These are phyloP conservation scores for Mylabris phalerata DNA, from an alignment of 1,140 invertebrate species.

Conservation along the genomic window DNA sequence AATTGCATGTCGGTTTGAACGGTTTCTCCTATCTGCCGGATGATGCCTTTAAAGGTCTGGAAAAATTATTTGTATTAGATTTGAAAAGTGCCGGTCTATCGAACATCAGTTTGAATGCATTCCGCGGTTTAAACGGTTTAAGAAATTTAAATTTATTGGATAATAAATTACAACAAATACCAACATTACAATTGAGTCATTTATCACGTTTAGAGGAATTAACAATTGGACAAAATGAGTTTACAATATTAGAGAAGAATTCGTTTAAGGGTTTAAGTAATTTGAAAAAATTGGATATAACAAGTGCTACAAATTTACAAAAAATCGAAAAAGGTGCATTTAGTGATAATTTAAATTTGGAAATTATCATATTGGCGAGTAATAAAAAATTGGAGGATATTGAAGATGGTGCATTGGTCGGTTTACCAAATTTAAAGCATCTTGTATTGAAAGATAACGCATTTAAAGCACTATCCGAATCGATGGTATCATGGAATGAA, in stretches of 20 bases:
- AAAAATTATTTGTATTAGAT: slow-evolving; percentile 66
- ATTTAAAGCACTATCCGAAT: slow-evolving; percentile 64
- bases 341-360: slow-evolving; percentile 70
- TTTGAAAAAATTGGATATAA: slow-evolving; percentile 67
- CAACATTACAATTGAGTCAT: slow-evolving; percentile 64
- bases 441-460: slow-evolving; percentile 73
- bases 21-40: slow-evolving; percentile 65
- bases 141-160: slow-evolving; percentile 69
- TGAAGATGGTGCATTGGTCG: slow-evolving; percentile 67
- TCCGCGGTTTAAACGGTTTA: slow-evolving; percentile 65
- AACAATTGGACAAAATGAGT: slow-evolving; percentile 75
- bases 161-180: slow-evolving; percentile 66
- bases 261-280: slow-evolving; percentile 71
- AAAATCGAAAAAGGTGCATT: slow-evolving; percentile 69
- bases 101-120: slow-evolving; percentile 67
- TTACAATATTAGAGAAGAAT: slow-evolving; percentile 56
- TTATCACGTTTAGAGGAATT: slow-evolving; percentile 70
- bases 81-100: slow-evolving; percentile 70
- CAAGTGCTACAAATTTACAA: slow-evolving; percentile 62
- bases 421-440: slow-evolving; percentile 67
- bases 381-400: slow-evolving; percentile 66
- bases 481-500: slow-evolving; percentile 70
- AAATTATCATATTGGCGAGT: slow-evolving; percentile 65
- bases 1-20: slow-evolving; percentile 78
- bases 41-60: slow-evolving; percentile 68